Evolutionary conservation across 2,797 vertebrate genomes (phyloP).

Genomic region (Acrocephalus scirpaceus): DNA sequence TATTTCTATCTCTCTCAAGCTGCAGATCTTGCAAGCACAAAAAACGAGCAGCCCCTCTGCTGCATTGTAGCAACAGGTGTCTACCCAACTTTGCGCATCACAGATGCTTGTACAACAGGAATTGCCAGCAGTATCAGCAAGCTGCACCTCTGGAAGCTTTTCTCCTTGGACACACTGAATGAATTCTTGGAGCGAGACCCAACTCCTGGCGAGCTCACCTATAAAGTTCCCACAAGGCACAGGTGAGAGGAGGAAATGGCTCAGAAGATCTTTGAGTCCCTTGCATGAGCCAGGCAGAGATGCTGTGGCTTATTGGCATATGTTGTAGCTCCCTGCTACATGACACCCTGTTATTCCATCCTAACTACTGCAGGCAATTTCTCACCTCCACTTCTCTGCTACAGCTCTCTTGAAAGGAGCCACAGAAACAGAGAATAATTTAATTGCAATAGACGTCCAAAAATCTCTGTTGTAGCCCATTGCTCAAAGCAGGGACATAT

Average conservation of each 20-base stretch:
- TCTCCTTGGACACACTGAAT: constrained; percentile 87
- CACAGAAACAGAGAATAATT: background rate
- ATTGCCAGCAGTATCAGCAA: constrained; percentile 79
- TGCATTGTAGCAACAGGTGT: constrained; percentile 77
- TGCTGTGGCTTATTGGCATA: background rate
- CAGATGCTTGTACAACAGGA: constrained; percentile 78
- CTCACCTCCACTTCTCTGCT: background rate
- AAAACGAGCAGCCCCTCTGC: constrained; percentile 75
- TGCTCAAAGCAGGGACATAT: background rate
- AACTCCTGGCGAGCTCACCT: constrained; percentile 77
- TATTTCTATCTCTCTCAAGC: constrained; percentile 63
- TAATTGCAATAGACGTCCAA: background rate
- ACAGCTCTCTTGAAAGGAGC: background rate
- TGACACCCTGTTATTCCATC: background rate
- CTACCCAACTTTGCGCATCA: constrained; percentile 83
- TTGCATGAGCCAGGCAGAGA: background rate
- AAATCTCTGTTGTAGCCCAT: background rate
- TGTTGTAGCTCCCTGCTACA: background rate
- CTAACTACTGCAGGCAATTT: background rate
- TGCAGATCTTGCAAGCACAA: background rate
- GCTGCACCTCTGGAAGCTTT: constrained; percentile 84
- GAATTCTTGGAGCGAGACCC: constrained; percentile 79
- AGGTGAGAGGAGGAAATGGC: constrained; percentile 77
- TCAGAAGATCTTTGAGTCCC: background rate
- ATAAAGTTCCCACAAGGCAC: constrained; percentile 81